Percentiles rank a stretch among this genome's conserved stretches.
These are phyloP conservation scores for Anser cygnoides DNA, from an alignment of 2,113 vertebrate species.

Conservation along the genomic window DNA sequence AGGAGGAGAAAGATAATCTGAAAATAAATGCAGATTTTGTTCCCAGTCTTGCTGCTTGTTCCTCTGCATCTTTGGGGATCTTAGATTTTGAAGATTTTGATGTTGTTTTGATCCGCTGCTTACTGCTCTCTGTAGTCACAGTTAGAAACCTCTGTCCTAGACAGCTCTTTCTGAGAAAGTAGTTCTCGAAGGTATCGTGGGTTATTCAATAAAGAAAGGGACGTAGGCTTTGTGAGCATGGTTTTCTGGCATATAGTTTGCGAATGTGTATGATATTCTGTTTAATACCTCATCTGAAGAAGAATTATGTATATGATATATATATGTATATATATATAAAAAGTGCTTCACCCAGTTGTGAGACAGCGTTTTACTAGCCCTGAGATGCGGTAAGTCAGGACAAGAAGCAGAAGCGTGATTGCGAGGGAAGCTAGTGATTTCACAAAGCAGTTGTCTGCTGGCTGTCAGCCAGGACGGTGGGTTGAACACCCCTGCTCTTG, in stretches of 20 bases:
- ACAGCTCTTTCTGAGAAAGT: not conserved
- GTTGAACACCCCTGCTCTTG: slow-evolving; percentile 57
- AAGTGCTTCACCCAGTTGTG: not conserved
- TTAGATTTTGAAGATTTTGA: not conserved
- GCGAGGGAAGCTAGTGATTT: not conserved
- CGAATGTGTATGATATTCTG: not conserved
- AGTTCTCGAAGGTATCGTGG: not conserved
- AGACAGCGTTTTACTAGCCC: not conserved
- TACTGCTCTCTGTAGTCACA: not conserved
- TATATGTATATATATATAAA: too few species aligned
- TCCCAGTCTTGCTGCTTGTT: not conserved
- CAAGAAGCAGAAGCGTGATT: not conserved
- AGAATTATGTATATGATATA: not conserved
- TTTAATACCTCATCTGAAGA: not conserved
- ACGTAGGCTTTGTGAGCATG: not conserved
- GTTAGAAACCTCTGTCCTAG: not conserved
- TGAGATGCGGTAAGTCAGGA: not conserved
- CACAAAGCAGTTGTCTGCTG: slow-evolving; percentile 6
- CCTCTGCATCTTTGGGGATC: not conserved
- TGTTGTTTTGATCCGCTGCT: not conserved
- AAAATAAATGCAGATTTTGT: not conserved
- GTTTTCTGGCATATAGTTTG: not conserved
- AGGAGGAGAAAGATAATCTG: not conserved
- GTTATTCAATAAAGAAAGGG: not conserved
- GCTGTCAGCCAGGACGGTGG: slow-evolving; percentile 54